Base-by-base conservation (phyloP, 2,888 invertebrate species). In the Drosophila gaucha region DNA sequence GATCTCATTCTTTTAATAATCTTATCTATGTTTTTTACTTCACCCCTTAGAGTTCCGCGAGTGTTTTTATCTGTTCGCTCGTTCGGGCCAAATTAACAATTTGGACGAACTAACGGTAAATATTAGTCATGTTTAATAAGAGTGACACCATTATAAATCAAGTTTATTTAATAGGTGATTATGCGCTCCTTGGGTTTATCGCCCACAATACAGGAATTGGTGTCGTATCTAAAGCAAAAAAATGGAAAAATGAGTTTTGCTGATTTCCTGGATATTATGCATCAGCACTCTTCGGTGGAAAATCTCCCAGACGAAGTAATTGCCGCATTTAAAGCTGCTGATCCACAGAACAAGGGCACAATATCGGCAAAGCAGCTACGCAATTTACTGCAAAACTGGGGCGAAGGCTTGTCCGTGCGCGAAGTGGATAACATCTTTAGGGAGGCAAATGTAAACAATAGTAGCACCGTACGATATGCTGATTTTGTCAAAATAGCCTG, bases 161-260 rank as follows among this genome's bases (percentile, higher is more conserved):
- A 5, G 20, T 24, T 18, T 10, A 18, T 31, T 6, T 6, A 26
- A 33, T 38, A 80, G 80, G 79, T 97, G 1, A 97, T 98, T 30
- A 99, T 98, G 98, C 92, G 98, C 69, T 98, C 98, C 0, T 92
- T 99, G 6, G 98, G 98, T 0, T 95, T 98, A 92, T 97, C 98
- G 74, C 98, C 98, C 0, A 99, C 98, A 0, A 96, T 97, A 65
- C 96, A 96, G 54, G 99, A 99, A 91, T 92, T 98, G 35, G 95
- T 96, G 68, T 95, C 95, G 88, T 97, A 97, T 91, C 93, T 96
- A 50, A 95, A 95, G 89, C 95, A 95, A 59, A 89, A 94, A 94
- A 96, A 95, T 75, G 97, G 97, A 0, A 97, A 96, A 92, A 97
- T 98, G 96, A 96, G 96, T 0, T 99, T 99, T 91, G 97, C 98